phyloP scores from a whole-genome alignment of 2,113 vertebrate genomes.

The Ctenodactylus gundi region DNA sequence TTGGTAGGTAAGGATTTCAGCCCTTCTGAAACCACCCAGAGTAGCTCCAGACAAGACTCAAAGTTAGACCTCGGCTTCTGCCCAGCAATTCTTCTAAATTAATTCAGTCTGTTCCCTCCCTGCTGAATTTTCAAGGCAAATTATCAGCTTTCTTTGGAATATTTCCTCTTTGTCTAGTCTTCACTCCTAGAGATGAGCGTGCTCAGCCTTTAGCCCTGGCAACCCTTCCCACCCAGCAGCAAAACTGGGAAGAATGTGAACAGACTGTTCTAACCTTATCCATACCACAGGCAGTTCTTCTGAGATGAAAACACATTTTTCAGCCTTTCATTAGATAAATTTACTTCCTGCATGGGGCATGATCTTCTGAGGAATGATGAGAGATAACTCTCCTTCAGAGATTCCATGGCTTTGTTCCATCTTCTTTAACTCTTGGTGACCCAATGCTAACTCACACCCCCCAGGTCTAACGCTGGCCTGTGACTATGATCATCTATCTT shows the following conservation, averaged over 20 bases:
- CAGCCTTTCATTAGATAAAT: conserved; percentile 29
- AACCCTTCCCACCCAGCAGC: conserved; percentile 50
- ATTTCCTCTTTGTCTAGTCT: conserved; percentile 1
- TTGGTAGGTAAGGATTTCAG: conserved; percentile 27
- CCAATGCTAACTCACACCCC: too few relatives aligned
- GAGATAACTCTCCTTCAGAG: background rate
- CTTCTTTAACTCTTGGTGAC: background rate
- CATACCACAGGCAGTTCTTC: conserved; percentile 42
- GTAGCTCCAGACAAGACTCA: conserved; percentile 39
- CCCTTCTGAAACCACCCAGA: conserved; percentile 34
- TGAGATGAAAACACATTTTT: conserved; percentile 19
- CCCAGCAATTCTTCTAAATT: conserved; percentile 31
- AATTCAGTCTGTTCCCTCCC: conserved; percentile 23
- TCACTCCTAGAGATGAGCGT: background rate
- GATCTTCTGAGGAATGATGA: conserved; percentile 27
- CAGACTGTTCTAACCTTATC: conserved; percentile 65
- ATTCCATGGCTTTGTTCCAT: background rate
- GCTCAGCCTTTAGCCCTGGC: conserved; percentile 24
- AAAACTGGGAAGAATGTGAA: conserved; percentile 58
- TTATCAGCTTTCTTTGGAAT: conserved; percentile 25
- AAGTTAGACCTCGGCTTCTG: conserved; percentile 45
- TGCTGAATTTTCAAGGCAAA: conserved; percentile 52
- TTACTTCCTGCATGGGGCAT: conserved; percentile 34
- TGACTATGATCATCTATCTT: background rate
- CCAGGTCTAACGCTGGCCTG: too few relatives aligned